phyloP scores from a whole-genome alignment of 2,888 invertebrate species.

The Habroteleia sp. region DNA sequence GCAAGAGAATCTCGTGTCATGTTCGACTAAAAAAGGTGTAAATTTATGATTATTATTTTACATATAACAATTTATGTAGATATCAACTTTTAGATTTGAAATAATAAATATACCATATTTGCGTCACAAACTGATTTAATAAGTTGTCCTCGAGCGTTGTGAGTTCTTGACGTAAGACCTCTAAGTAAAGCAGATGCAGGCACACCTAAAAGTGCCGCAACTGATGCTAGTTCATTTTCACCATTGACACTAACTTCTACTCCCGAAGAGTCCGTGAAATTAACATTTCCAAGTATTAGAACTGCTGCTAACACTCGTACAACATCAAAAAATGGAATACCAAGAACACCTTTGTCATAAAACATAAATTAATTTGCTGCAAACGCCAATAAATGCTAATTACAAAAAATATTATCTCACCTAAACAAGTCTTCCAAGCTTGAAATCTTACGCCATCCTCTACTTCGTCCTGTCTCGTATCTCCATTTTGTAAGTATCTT shows the following conservation, averaged over 20 bases:
- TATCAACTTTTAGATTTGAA: constrained; percentile 8
- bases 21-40: constrained; percentile 87
- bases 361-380: too few species aligned
- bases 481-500: constrained; percentile 89
- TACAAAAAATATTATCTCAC: constrained; percentile 73
- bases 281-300: constrained; percentile 94
- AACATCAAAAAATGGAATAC: constrained; percentile 96
- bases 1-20: constrained; percentile 94
- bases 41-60: too few species aligned
- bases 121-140: constrained; percentile 91
- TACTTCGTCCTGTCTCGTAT: constrained; percentile 87
- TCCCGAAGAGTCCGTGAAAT: constrained; percentile 90
- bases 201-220: constrained; percentile 91
- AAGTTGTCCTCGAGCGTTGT: constrained; percentile 89
- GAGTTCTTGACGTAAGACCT: constrained; percentile 91
- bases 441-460: constrained; percentile 90
- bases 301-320: constrained; percentile 95
- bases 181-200: constrained; percentile 88
- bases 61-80: neutral
- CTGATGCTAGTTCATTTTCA: constrained; percentile 92
- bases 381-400: too few species aligned
- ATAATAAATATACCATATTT: constrained; percentile 84
- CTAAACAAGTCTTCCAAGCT: constrained; percentile 95
- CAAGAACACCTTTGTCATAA: constrained; percentile 88
- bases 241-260: constrained; percentile 90